These are phyloP conservation scores for Epinotia ramella DNA, from an alignment of 2,888 invertebrate genomes.

Conservation along the genomic window DNA sequence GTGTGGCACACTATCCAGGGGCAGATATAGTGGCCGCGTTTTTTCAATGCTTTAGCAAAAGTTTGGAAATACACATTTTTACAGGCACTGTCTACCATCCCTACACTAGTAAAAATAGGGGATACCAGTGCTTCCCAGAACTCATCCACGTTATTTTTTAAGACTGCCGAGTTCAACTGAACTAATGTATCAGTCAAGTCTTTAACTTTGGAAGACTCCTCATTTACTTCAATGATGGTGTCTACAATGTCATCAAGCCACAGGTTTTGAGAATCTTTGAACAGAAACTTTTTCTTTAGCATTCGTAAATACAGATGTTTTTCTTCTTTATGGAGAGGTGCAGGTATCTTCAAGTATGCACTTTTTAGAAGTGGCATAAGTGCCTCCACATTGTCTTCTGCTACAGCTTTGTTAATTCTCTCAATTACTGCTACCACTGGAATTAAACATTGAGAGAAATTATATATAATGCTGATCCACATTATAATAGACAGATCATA, in stretches of 20 bases:
- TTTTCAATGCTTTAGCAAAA: slow-evolving; percentile 76
- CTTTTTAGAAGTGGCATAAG: slow-evolving; percentile 80
- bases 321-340: slow-evolving; percentile 77
- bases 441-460: slow-evolving; percentile 52
- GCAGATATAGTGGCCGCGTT: slow-evolving; percentile 74
- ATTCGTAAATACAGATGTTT: slow-evolving; percentile 82
- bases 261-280: slow-evolving; percentile 84
- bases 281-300: slow-evolving; percentile 78
- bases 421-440: slow-evolving; percentile 85
- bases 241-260: slow-evolving; percentile 86
- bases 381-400: slow-evolving; percentile 77
- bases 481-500: slow-evolving; percentile 20
- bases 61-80: slow-evolving; percentile 79
- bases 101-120: slow-evolving; percentile 61
- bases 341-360: slow-evolving; percentile 74
- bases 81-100: slow-evolving; percentile 67
- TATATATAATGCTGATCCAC: not conserved
- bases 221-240: slow-evolving; percentile 75
- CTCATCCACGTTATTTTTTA: slow-evolving; percentile 72
- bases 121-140: slow-evolving; percentile 71
- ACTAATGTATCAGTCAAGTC: slow-evolving; percentile 75
- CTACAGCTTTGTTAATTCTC: slow-evolving; percentile 86
- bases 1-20: slow-evolving; percentile 83
- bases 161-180: slow-evolving; percentile 73
- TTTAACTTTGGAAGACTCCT: slow-evolving; percentile 81